These are phyloP conservation scores for Polydrusus pterygomalis DNA, from an alignment of 2,888 invertebrate genomes.

Conservation along the genomic window DNA sequence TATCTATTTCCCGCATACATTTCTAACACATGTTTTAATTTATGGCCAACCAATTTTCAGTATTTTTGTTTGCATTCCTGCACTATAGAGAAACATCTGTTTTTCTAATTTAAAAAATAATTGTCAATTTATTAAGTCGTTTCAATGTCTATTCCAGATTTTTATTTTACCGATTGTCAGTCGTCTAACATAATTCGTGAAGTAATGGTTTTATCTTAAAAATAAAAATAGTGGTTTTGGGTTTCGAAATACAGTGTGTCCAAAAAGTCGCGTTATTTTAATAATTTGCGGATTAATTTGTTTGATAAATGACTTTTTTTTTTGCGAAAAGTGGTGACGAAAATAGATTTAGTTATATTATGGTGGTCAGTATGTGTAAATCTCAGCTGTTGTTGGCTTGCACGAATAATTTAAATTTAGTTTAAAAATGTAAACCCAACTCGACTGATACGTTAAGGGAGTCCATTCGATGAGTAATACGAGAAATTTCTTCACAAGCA, in stretches of 20 bases:
- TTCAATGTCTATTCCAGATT: conserved; percentile 43
- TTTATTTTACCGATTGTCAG: conserved; percentile 10
- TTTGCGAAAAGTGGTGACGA: too few relatives aligned
- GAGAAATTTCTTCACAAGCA: too few relatives aligned
- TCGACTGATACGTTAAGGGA: too few relatives aligned
- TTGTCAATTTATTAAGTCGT: conserved; percentile 24
- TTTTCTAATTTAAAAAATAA: conserved; percentile 38
- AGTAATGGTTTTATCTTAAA: conserved; percentile 2
- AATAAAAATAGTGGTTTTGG: conserved; percentile 8
- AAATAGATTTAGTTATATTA: too few relatives aligned
- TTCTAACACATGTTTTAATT: neutral
- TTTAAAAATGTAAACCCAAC: too few relatives aligned
- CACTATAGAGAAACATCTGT: conserved; percentile 28
- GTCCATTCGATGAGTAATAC: too few relatives aligned
- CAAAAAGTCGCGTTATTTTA: too few relatives aligned
- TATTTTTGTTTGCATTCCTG: neutral
- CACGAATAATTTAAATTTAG: too few relatives aligned
- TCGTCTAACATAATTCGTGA: neutral
- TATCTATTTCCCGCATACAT: neutral
- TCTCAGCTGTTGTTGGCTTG: too few relatives aligned
- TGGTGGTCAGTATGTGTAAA: too few relatives aligned
- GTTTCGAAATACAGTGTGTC: neutral
- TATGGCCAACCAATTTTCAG: neutral
- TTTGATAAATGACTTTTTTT: too few relatives aligned
- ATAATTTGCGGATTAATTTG: too few relatives aligned